Base-by-base conservation (phyloP, 2,797 vertebrate genomes). In the Euphonia xanthogaster region DNA sequence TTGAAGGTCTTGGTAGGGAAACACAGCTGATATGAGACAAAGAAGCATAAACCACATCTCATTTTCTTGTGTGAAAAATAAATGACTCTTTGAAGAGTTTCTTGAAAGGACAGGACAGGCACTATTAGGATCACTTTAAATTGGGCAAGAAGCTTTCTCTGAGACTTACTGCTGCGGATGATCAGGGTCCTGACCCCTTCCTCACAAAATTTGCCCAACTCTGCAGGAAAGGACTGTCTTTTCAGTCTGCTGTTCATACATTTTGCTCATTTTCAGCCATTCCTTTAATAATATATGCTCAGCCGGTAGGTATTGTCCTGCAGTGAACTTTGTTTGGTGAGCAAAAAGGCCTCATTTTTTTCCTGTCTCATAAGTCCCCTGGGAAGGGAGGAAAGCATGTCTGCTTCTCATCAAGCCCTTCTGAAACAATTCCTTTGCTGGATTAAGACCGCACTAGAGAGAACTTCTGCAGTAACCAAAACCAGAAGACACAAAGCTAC, bases 361-460 rank as follows among this genome's bases (percentile, higher is more conserved):
- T 28, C 12, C 55, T 50, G 72, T 67, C 79, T 92, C n/a, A 2
- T 27, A 79, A 62, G 27, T 90, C 86, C 75, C 44, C 12, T 67
- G 94, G 75, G 92, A 86, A 78, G 66, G 74, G 66, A 91, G 83
- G 51, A 78, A 88, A 53, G n/a, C 51, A 42, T 30, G 78, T 89
- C 87, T 94, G 94, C 68, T 93, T 94, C 88, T 60, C 67, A 94
- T 91, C 91, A 93, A 51, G 74, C 62, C 74, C 63, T 91, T 86
- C 65, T 85, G 37, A 89, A 81, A 86, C 81, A 89, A 75, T 86
- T 81, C 89, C 39, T 68, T 73, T 75, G 40, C 50, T 0, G 19
- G 37, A 54, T 33, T 2, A 28, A 86, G 94, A 95, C 93, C 94
- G 96, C 94, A 90, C 58, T 10, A 81, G 62, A 88, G 84, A 86